Evolutionary conservation across 2,797 vertebrate species (phyloP).

Genomic region (Oreortyx pictus): DNA sequence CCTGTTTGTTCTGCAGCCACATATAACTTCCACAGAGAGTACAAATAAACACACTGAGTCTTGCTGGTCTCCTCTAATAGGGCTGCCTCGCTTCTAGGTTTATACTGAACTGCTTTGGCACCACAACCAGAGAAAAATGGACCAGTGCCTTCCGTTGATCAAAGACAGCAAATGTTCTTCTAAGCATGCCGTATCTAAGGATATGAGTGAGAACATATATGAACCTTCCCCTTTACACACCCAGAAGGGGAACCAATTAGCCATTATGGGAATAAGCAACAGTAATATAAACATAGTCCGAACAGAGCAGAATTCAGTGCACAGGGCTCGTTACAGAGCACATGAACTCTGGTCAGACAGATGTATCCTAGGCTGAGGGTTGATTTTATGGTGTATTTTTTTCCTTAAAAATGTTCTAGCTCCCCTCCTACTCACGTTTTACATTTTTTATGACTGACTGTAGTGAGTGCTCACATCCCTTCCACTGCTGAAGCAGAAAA

Average conservation of each 20-base stretch:
- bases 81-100: neutral
- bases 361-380: neutral
- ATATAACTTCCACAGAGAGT: neutral
- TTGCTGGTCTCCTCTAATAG: neutral
- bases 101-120: neutral
- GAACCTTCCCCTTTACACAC: neutral
- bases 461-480: neutral
- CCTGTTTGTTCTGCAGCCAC: neutral
- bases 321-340: neutral
- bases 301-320: neutral
- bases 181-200: neutral
- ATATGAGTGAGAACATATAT: neutral
- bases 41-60: neutral
- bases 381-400: neutral
- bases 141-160: neutral
- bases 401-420: neutral
- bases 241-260: rapidly evolving
- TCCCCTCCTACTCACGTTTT: constrained; percentile 14
- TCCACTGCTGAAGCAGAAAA: neutral
- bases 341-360: neutral
- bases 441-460: neutral
- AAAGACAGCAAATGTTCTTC: neutral
- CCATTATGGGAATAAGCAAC: neutral
- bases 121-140: neutral
- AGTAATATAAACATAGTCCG: neutral